Evolutionary conservation across 2,797 vertebrate genomes (phyloP), one percentile per base, ranked within the genome.

Genomic region (Chanos chanos): DNA sequence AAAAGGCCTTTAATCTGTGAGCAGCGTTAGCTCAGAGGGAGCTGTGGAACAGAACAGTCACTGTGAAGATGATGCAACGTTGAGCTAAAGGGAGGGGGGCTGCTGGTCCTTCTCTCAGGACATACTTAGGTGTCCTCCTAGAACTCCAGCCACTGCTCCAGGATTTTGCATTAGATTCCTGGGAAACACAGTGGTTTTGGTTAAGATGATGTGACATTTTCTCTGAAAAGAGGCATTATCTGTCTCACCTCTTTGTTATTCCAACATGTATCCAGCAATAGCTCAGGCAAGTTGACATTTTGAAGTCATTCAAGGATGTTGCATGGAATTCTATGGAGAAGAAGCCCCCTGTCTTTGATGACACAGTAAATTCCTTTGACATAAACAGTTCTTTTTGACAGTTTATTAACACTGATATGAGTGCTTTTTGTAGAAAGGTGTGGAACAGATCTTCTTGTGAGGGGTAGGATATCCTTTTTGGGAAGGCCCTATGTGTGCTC

Each of bases 1-100:
- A 65, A 58, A 30, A 63, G 52, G 49, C 53, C 63, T 68, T 68
- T 73, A 70, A 69, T 70, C 70, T 70, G 40, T 36, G 33, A 22
- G 37, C 44, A 61, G 56, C 48, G 31, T 49, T 61, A 68, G 60
- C 65, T 4, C 31, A 53, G 30, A 53, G 24, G n/a, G 48, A 60
- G 55, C 64, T 45, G 64, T 8, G 48, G 66, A 63, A 37, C 65
- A 49, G 61, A 19, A 43, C 41, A 27, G 30, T 58, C 43, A 31
- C 48, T 47, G 31, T 45, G 49, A 66, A 40, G 64, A 66, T 60
- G 56, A 48, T 37, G 64, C 64, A 66, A 36, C 44, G 10, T 37
- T 24, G 40, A 36, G 31, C 50, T 25, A 28, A 63, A 54, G 22
- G 51, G 41, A 49, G 33, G 19, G 16, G n/a, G n/a, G n/a, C 24